These are phyloP conservation scores for Lasiommata megera DNA, from an alignment of 2,888 invertebrate species.

Conservation along the genomic window DNA sequence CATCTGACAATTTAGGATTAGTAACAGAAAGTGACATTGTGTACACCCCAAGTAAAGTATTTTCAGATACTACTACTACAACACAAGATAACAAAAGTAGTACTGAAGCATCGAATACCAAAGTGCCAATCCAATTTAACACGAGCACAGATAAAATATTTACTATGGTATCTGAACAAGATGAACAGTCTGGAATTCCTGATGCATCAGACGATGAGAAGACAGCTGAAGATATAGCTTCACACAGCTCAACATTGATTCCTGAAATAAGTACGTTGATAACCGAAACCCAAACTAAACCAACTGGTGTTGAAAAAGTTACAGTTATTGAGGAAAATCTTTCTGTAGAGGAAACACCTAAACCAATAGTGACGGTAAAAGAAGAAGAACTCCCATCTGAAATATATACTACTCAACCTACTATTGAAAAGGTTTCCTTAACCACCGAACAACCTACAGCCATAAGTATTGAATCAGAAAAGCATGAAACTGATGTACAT, in stretches of 20 bases:
- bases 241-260: background rate
- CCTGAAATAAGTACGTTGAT: background rate
- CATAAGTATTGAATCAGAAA: background rate
- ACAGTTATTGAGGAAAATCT: background rate
- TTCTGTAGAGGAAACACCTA: background rate
- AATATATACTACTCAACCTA: background rate
- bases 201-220: background rate
- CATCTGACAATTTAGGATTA: background rate
- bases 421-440: background rate
- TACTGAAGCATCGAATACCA: constrained; percentile 3
- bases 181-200: background rate
- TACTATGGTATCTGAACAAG: background rate
- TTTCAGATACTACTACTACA: constrained; percentile 22
- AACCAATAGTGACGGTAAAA: background rate
- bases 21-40: constrained; percentile 13
- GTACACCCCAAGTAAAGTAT: background rate
- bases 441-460: background rate
- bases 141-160: background rate
- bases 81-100: constrained; percentile 20
- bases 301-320: background rate
- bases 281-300: constrained; percentile 2
- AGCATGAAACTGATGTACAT: constrained; percentile 7
- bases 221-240: background rate
- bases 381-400: background rate
- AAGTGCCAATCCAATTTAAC: background rate